A percentile compares a stretch with the other conserved stretches of the same genome.
These are phyloP conservation scores for Rousettus madagascariensis DNA, from an alignment of 2,797 vertebrate genomes.

Conservation along the genomic window DNA sequence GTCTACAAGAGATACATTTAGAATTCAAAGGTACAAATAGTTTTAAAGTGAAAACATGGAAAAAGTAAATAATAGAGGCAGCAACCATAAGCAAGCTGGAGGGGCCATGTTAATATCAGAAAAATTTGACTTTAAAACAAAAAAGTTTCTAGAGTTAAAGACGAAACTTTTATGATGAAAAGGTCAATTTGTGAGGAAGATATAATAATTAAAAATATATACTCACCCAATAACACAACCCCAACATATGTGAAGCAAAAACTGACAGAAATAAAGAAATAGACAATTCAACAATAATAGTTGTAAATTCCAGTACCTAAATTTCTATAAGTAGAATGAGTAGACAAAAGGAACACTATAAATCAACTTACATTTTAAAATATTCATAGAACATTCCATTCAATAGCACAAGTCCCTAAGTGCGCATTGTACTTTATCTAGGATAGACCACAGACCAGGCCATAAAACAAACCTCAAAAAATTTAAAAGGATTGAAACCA, in stretches of 20 bases:
- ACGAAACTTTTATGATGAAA: background rate
- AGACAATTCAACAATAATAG: background rate
- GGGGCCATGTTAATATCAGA: background rate
- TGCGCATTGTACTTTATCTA: background rate
- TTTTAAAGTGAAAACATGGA: background rate
- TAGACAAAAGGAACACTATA: background rate
- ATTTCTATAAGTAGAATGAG: background rate
- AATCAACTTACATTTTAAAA: background rate
- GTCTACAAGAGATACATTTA: background rate
- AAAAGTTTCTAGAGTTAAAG: background rate
- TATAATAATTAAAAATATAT: background rate
- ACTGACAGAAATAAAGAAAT: background rate
- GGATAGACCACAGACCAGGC: background rate
- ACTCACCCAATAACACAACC: background rate
- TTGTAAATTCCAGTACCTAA: background rate
- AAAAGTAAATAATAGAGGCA: background rate
- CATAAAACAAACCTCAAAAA: background rate
- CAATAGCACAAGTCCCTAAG: background rate
- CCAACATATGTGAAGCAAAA: background rate
- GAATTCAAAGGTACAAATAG: background rate
- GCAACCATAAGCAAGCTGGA: background rate
- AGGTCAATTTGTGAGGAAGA: background rate
- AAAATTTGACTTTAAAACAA: background rate
- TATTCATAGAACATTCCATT: background rate
- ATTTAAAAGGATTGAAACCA: background rate